Evolutionary conservation across 2,113 vertebrate genomes (phyloP), one percentile per base, ranked within the genome.

Genomic region (Ptilorrhoa leucosticta): DNA sequence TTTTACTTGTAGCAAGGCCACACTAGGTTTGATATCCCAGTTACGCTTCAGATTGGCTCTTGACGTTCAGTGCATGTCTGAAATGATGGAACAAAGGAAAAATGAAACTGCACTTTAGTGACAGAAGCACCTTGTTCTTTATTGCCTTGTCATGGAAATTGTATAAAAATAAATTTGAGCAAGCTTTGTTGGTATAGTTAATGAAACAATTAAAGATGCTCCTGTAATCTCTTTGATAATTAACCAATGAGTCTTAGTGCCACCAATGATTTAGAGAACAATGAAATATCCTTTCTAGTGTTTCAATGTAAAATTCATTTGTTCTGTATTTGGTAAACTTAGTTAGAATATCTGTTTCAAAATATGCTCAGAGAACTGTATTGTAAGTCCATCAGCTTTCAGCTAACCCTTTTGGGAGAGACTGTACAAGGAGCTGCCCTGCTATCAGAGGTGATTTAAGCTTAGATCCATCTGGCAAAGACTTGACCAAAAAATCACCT

Each of bases 171-270:
- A 96, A 87, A 94, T 90, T 31, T 78, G 82, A 90, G 87, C 79
- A 92, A 90, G 76, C 63, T 96, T 97, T 97, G 72, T 90, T 13
- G 2, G 44, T 95, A 91, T 64, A 90, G 90, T 96, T 93, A 73
- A 82, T 87, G 68, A 95, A 96, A 96, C 51, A 91, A 84, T 71
- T 87, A 96, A 97, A 93, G 47, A 92, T 90, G 72, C 48, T 96
- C 50, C 66, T 94, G 61, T 70, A 93, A 97, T 95, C 58, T 87
- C 53, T 97, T 95, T 97, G 65, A 94, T 96, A 96, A 96, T 95
- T 90, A 96, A 93, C 70, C 60, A 40, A 94, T 6, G 35, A 94
- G 53, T 95, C 94, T 94, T 97, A 96, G 93, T 89, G 60, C n/a
- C 89, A 90, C 73, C 39, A 63, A 48, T 91, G 71, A 95, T 80